phyloP scores from a whole-genome alignment of 2,888 invertebrate species.

The Drosophila planitibia region DNA sequence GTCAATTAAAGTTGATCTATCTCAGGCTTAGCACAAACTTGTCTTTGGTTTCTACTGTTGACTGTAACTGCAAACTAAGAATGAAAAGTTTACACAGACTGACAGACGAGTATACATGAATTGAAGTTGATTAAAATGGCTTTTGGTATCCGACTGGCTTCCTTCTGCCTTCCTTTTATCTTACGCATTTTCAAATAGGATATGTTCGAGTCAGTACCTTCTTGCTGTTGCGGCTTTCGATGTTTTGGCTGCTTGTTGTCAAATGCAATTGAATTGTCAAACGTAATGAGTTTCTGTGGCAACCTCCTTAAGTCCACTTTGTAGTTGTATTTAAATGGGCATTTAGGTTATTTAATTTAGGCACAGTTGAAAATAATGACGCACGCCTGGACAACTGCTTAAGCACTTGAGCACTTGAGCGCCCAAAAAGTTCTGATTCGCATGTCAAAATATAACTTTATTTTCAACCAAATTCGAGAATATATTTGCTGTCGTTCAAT shows the following conservation, averaged over 20 bases:
- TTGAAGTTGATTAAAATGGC: not conserved
- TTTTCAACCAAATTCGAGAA: not conserved
- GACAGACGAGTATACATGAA: not conserved
- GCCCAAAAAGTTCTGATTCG: not conserved
- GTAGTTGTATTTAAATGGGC: slow-evolving; percentile 31
- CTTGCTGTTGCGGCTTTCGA: not conserved
- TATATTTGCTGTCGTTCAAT: not conserved
- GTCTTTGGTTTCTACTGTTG: not conserved
- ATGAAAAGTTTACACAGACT: not conserved
- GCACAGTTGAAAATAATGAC: slow-evolving; percentile 6
- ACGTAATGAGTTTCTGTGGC: slow-evolving; percentile 65
- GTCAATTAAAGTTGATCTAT: not conserved
- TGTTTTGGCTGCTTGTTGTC: slow-evolving; percentile 18
- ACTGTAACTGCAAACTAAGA: not conserved
- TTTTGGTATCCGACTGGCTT: not conserved
- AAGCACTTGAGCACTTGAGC: not conserved
- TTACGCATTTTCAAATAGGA: slow-evolving; percentile 7
- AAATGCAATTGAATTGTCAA: slow-evolving; percentile 56
- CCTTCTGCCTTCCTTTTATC: not conserved
- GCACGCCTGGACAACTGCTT: not conserved
- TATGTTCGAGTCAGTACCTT: slow-evolving; percentile 11
- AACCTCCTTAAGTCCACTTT: slow-evolving; percentile 45
- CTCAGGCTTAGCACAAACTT: not conserved
- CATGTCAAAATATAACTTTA: not conserved
- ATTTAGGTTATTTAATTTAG: slow-evolving; percentile 18